Conservation (phyloP, 2,113 vertebrate genomes). For the Glaucidium brasilianum region DNA sequence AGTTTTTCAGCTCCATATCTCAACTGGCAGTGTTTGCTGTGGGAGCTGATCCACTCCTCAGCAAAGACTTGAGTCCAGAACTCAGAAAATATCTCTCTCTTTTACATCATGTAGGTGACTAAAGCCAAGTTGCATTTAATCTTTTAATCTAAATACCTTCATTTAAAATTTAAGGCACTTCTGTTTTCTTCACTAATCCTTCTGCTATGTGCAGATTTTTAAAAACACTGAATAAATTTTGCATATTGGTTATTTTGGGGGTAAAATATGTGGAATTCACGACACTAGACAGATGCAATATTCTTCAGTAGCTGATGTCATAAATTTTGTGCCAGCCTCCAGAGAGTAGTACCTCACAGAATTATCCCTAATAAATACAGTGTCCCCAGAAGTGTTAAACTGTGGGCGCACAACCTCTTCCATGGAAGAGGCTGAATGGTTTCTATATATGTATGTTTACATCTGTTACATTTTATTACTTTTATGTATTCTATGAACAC, state of each 20-base stretch:
- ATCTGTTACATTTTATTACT: not conserved
- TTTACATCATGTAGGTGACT: not conserved
- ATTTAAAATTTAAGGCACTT: not conserved
- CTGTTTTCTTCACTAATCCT: not conserved
- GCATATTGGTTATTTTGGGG: not conserved
- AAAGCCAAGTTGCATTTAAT: not conserved
- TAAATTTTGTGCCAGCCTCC: not conserved
- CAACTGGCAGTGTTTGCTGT: not conserved
- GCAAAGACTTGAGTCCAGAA: not conserved
- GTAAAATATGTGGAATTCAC: not conserved
- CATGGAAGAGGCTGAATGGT: not conserved
- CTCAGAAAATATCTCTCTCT: not conserved
- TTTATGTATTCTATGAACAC: not conserved
- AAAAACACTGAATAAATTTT: not conserved
- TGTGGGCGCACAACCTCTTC: not conserved
- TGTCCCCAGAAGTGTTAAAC: not conserved
- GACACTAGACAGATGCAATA: not conserved
- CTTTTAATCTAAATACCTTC: not conserved
- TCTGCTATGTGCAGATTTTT: not conserved
- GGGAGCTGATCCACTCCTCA: not conserved
- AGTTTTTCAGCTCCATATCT: not conserved
- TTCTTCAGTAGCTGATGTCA: not conserved
- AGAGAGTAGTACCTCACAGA: not conserved
- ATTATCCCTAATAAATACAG: not conserved
- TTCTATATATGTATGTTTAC: not conserved